phyloP scores from a whole-genome alignment of 1,140 invertebrate genomes.

The Zaprionus nigranus region DNA sequence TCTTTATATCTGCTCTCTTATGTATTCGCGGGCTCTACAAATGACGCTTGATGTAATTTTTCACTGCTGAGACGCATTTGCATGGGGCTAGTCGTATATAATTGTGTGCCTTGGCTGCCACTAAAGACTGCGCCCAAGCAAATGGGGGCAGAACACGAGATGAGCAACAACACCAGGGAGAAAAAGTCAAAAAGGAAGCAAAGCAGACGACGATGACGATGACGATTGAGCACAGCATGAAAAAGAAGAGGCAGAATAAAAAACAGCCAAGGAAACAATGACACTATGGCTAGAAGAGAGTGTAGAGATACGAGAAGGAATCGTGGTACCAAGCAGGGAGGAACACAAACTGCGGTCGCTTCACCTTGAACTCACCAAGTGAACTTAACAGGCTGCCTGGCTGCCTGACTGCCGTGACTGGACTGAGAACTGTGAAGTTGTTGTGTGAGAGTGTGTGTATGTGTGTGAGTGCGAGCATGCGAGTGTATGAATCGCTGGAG shows the following conservation, averaged over 20 bases:
- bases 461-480: conserved; percentile 7
- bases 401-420: conserved; percentile 42
- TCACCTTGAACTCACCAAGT: conserved; percentile 78
- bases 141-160: conserved; percentile 64
- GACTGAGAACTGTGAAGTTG: conserved; percentile 27
- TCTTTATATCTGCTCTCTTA: conserved; percentile 10
- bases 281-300: conserved; percentile 49
- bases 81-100: conserved; percentile 47
- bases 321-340: conserved; percentile 12
- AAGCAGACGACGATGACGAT: conserved; percentile 49
- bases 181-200: conserved; percentile 43
- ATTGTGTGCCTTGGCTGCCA: conserved; percentile 63
- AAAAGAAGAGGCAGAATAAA: conserved; percentile 20
- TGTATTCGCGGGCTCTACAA: conserved; percentile 33
- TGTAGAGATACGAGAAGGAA: conserved; percentile 6
- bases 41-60: conserved; percentile 59
- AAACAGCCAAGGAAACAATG: conserved; percentile 41
- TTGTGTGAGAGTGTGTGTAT: conserved; percentile 16
- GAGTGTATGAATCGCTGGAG: conserved; percentile 52
- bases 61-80: conserved; percentile 45
- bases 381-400: conserved; percentile 64
- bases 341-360: conserved; percentile 52
- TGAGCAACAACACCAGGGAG: conserved; percentile 17
- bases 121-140: conserved; percentile 68
- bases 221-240: conserved; percentile 33